A percentile compares a stretch with the other conserved stretches of the same genome.
Evolutionary conservation across 1,140 invertebrate genomes (phyloP).

Genomic region (Caenorhabditis briggsae): DNA sequence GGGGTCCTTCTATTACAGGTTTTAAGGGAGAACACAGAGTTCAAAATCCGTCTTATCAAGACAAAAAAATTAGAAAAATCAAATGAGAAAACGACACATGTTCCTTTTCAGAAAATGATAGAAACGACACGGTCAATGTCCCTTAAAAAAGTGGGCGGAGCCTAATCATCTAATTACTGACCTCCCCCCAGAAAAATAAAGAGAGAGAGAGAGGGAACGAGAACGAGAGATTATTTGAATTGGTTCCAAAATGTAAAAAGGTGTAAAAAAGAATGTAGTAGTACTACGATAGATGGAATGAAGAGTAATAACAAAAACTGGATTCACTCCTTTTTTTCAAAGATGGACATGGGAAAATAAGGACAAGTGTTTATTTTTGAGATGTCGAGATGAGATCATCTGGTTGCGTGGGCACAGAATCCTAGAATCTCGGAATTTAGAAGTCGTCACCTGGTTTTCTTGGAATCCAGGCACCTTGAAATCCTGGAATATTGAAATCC

Average conservation of each 20-base stretch:
- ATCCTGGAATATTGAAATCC: no score
- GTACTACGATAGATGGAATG: background rate
- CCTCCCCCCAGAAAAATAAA: background rate
- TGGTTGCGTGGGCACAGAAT: background rate
- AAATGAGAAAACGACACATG: background rate
- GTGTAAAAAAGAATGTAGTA: background rate
- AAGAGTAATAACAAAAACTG: constrained; percentile 39
- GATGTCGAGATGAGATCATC: background rate
- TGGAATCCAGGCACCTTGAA: no score
- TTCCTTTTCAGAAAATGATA: constrained; percentile 5
- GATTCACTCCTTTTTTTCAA: background rate
- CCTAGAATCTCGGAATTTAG: background rate
- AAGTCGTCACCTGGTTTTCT: no score
- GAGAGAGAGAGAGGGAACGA: background rate
- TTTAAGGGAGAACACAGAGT: no score
- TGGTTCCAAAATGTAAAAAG: constrained; percentile 30
- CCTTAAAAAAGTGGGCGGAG: background rate
- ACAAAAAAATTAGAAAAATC: background rate
- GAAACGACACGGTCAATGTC: background rate
- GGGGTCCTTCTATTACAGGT: no score
- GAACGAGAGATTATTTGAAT: constrained; percentile 45
- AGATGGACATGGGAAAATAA: background rate
- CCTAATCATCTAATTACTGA: background rate
- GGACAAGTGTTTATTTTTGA: constrained; percentile 19
- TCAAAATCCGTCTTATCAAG: no score